phyloP scores from a whole-genome alignment of 2,113 vertebrate genomes.

The Alouatta palliata region DNA sequence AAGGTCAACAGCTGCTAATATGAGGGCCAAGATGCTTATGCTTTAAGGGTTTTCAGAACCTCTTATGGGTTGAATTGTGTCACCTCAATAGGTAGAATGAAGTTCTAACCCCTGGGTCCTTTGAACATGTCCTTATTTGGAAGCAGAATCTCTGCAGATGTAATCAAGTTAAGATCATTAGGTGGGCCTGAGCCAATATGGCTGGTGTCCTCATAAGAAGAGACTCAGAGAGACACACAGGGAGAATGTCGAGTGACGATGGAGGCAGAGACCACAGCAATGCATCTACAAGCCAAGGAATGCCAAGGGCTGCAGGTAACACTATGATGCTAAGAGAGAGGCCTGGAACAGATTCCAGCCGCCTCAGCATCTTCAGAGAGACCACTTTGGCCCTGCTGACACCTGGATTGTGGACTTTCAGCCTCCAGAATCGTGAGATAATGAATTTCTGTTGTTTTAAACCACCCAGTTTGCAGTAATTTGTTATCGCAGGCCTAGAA shows the following conservation, averaged over 20 bases:
- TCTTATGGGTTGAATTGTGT: background rate
- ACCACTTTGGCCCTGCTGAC: background rate
- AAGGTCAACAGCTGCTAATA: background rate
- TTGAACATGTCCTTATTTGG: background rate
- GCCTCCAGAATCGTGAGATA: background rate
- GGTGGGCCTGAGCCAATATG: background rate
- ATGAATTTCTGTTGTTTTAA: background rate
- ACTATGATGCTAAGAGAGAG: rapidly evolving
- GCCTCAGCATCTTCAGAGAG: rapidly evolving
- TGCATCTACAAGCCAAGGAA: rapidly evolving
- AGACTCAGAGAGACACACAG: background rate
- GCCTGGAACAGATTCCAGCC: rapidly evolving
- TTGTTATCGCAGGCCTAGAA: background rate
- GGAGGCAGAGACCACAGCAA: background rate
- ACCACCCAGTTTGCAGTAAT: too few species aligned
- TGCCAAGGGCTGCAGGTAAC: background rate
- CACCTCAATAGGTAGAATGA: background rate
- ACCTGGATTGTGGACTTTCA: background rate
- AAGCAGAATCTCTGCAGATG: background rate
- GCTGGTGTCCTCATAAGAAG: background rate
- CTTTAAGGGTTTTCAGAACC: background rate
- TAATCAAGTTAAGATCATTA: too few species aligned
- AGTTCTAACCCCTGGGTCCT: background rate
- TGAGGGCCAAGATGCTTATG: background rate
- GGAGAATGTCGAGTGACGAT: rapidly evolving